phyloP scores from a whole-genome alignment of 2,113 vertebrate species.

The Lepidothrix coronata region DNA sequence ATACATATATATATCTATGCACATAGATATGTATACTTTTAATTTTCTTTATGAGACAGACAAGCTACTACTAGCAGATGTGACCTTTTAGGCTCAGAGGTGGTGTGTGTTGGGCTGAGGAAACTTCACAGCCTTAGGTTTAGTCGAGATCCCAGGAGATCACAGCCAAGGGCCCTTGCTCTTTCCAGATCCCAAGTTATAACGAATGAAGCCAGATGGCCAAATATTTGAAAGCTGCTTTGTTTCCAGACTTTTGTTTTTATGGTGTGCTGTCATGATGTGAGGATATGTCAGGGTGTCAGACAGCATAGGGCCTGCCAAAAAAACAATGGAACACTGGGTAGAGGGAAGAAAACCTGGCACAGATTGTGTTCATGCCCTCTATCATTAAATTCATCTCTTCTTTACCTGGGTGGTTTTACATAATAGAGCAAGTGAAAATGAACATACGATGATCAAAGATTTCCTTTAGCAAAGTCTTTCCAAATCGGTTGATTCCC shows the following conservation, averaged over 20 bases:
- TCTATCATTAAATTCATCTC: rapidly evolving
- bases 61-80: background rate
- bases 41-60: background rate
- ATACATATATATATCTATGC: too few relatives aligned
- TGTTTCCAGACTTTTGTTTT: background rate
- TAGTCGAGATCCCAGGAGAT: background rate
- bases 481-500: background rate
- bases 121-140: background rate
- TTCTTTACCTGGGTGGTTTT: background rate
- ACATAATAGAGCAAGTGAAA: background rate
- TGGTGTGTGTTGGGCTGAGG: rapidly evolving
- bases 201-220: background rate
- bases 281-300: background rate
- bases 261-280: background rate
- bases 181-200: background rate
- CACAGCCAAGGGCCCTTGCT: background rate
- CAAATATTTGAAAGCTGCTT: background rate
- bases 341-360: background rate
- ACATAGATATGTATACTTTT: rapidly evolving
- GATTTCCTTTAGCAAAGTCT: background rate
- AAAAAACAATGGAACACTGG: background rate
- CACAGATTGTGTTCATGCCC: background rate
- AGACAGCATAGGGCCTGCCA: background rate
- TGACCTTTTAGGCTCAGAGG: background rate
- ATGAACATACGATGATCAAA: background rate